phyloP scores from a whole-genome alignment of 2,797 vertebrate species.

The Oceanodroma leucorhoa region DNA sequence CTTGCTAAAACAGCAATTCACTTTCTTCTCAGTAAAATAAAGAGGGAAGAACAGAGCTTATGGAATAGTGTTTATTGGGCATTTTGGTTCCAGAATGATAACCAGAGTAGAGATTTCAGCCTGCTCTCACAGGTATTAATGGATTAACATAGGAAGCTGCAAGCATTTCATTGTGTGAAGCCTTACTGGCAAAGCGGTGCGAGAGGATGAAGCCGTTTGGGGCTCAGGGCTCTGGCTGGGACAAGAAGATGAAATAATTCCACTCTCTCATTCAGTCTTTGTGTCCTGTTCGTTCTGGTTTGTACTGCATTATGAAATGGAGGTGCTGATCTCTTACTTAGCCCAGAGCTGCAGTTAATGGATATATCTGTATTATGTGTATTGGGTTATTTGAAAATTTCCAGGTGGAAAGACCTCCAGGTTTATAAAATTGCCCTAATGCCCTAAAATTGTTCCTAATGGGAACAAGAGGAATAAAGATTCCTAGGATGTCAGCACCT shows the following conservation, averaged over 20 bases:
- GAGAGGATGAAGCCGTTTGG: constrained; percentile 34
- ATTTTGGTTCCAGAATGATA: constrained; percentile 22
- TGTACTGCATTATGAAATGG: background rate
- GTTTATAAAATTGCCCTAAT: background rate
- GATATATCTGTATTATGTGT: background rate
- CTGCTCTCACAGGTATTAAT: constrained; percentile 30
- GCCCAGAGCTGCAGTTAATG: constrained; percentile 10
- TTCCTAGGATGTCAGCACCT: background rate
- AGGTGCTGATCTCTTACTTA: constrained; percentile 25
- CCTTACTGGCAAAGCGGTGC: background rate
- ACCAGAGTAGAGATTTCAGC: constrained; percentile 1
- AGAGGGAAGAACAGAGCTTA: background rate
- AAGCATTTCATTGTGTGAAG: constrained; percentile 12
- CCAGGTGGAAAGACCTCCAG: background rate
- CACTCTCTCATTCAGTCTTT: background rate
- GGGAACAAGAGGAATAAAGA: background rate
- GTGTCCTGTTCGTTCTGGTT: background rate
- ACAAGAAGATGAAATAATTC: constrained; percentile 21
- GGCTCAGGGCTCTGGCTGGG: constrained; percentile 5
- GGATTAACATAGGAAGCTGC: constrained; percentile 27
- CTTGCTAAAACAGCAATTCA: background rate
- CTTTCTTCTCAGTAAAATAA: background rate
- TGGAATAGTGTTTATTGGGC: background rate
- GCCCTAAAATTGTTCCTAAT: background rate
- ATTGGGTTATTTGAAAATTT: background rate